Percentiles rank a stretch among this genome's conserved stretches.
Conservation (phyloP, 2,113 vertebrate genomes). For the Ammodramus savannarum region DNA sequence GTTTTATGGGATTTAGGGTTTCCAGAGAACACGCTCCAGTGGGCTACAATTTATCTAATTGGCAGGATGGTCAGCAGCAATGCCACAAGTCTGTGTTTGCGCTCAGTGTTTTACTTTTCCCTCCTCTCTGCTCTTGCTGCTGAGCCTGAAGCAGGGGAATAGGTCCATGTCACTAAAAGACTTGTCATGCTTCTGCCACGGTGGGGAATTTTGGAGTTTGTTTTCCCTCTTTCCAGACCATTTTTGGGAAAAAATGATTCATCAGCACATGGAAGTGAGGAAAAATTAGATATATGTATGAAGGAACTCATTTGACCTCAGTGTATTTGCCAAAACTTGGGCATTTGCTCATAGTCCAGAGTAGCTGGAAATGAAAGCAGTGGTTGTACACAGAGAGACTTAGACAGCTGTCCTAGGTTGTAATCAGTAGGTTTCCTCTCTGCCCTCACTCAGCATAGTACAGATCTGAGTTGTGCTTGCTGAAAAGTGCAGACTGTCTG, state of each 20-base stretch:
- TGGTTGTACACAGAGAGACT: not conserved
- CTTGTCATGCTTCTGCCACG: fast-evolving
- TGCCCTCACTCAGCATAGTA: not conserved
- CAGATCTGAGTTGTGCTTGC: not conserved
- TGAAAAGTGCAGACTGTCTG: not conserved
- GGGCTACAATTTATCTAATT: not conserved
- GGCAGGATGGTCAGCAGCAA: not conserved
- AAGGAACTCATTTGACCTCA: constrained; percentile 1
- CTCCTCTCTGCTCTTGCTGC: not conserved
- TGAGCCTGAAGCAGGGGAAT: not conserved
- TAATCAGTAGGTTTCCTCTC: not conserved
- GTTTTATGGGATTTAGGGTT: constrained; percentile 17
- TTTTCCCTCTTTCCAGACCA: not conserved
- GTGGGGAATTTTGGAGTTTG: not conserved
- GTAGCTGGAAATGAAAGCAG: not conserved
- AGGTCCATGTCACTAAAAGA: not conserved
- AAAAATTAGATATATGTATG: not conserved
- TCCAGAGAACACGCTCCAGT: not conserved
- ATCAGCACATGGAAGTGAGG: not conserved
- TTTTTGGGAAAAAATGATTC: constrained; percentile 30
- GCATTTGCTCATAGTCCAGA: not conserved
- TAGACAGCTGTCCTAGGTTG: not conserved
- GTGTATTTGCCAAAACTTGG: not conserved
- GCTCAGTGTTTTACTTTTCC: not conserved
- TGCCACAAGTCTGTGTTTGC: not conserved